Evolutionary conservation across 2,888 invertebrate species (phyloP).

Genomic region (Sphinx pinastri): DNA sequence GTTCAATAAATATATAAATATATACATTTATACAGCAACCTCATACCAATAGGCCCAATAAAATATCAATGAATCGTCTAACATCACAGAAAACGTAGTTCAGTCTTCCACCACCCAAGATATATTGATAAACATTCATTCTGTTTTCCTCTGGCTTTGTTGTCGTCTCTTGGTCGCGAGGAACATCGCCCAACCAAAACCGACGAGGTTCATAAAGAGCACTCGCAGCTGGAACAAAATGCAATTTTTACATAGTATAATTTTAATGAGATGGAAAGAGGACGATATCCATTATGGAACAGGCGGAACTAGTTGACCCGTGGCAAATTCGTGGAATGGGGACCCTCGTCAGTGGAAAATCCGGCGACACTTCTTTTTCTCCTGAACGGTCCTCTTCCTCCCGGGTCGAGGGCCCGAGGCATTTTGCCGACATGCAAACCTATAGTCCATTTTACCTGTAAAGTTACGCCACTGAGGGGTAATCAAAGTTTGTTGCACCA

Average conservation of each 20-base stretch:
- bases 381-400: too few relatives aligned
- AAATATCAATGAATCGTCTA: constrained; percentile 29
- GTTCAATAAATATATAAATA: constrained; percentile 1
- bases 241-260: constrained; percentile 23
- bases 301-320: too few relatives aligned
- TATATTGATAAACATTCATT: constrained; percentile 39
- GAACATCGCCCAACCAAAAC: constrained; percentile 91
- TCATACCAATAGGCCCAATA: constrained; percentile 1
- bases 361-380: too few relatives aligned
- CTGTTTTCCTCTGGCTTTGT: constrained; percentile 63
- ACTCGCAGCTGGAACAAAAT: constrained; percentile 87
- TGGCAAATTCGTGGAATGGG: too few relatives aligned
- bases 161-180: constrained; percentile 87
- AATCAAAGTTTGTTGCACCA: too few relatives aligned
- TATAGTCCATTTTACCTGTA: too few relatives aligned
- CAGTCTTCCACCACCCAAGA: constrained; percentile 45
- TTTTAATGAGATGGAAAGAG: too few relatives aligned
- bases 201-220: constrained; percentile 89
- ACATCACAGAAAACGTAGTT: constrained; percentile 41
- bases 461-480: too few relatives aligned
- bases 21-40: background rate
- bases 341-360: too few relatives aligned
- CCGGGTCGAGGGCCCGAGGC: too few relatives aligned
- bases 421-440: too few relatives aligned
- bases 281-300: too few relatives aligned